Evolutionary conservation across 2,113 vertebrate species (phyloP), one percentile per base, ranked within the genome.

Genomic region (Cyprinodon tularosa): DNA sequence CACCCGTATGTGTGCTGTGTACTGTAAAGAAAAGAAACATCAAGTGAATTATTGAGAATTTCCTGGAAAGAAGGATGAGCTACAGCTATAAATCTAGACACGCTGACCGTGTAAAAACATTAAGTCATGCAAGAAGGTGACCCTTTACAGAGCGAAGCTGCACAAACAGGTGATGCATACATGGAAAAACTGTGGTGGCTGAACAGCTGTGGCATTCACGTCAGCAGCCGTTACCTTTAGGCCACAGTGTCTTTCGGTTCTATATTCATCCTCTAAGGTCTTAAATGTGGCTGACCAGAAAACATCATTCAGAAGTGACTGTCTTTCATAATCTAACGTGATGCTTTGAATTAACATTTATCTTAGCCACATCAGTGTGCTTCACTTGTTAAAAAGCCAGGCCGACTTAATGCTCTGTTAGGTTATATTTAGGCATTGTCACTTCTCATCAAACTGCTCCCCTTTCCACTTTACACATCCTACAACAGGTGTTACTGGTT

Each of bases 401-500:
- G 37, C 15, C 37, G 3, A 38, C 20, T 62, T 36, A 38, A 13
- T 38, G 14, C 37, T 15, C 60, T 7, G 14, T 38, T 3, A 15
- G 61, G 61, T 13, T 20, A 59, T 22, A n/a, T 59, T n/a, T 59
- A 5, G n/a, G 53, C 53, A 59, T n/a, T 15, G 53, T 17, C 17
- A n/a, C 9, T 59, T 59, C 20, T 6, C 53, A 7, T 2, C 36
- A 14, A 62, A 62, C 4, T 42, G 12, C 50, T 71, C 48, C 63
- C 3, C 38, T 4, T 60, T 74, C 61, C 13, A 9, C 17, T 62
- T 62, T 36, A 62, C 37, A 68, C 17, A 10, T 53, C 70, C 64
- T 62, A 63, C 29, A 83, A 78, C 76, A 82, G 62, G 76, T 81
- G 39, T 47, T 64, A 38, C 40, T 22, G n/a, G 45, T 84, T 88